phyloP scores from a whole-genome alignment of 2,888 invertebrate genomes.

The Psococerastis gibbosa region DNA sequence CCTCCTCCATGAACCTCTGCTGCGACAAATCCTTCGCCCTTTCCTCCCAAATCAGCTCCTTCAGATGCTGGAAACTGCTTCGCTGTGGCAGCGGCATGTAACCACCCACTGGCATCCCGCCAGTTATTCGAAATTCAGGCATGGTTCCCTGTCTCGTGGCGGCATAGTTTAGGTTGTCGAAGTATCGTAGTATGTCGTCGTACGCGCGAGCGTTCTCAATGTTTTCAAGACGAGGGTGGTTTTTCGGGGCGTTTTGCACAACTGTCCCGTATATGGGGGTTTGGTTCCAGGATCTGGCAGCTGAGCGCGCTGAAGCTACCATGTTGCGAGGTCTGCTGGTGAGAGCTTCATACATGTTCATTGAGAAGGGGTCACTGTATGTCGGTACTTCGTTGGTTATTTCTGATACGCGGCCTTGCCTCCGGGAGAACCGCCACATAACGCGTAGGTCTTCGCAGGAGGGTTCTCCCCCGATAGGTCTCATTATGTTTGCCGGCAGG shows the following conservation, averaged over 20 bases:
- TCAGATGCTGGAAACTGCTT: slow-evolving; percentile 47
- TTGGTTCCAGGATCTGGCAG: not conserved
- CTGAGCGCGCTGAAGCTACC: not conserved
- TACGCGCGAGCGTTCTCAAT: not conserved
- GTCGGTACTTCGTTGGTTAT: slow-evolving; percentile 72
- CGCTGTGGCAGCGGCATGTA: slow-evolving; percentile 15
- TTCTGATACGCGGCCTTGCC: slow-evolving; percentile 72
- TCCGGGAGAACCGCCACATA: slow-evolving; percentile 83
- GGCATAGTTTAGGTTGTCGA: not conserved
- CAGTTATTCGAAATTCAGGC: not conserved
- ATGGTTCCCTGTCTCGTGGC: not conserved
- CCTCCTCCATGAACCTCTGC: slow-evolving; percentile 53
- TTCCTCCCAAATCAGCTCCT: slow-evolving; percentile 59
- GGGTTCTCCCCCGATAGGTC: slow-evolving; percentile 40
- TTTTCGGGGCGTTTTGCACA: slow-evolving; percentile 7
- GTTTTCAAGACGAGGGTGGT: slow-evolving; percentile 2
- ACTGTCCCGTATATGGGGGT: slow-evolving; percentile 1
- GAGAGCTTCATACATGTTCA: slow-evolving; percentile 55
- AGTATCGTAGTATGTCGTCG: slow-evolving; percentile 2
- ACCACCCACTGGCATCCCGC: not conserved
- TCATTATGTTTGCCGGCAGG: too few relatives aligned
- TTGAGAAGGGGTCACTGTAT: slow-evolving; percentile 61
- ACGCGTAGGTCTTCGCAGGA: slow-evolving; percentile 71
- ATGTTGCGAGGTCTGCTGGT: not conserved
- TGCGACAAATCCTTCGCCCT: slow-evolving; percentile 55